Evolutionary conservation across 2,113 vertebrate genomes (phyloP), one percentile per base, ranked within the genome.

Genomic region (Tragelaphus buxtoni): DNA sequence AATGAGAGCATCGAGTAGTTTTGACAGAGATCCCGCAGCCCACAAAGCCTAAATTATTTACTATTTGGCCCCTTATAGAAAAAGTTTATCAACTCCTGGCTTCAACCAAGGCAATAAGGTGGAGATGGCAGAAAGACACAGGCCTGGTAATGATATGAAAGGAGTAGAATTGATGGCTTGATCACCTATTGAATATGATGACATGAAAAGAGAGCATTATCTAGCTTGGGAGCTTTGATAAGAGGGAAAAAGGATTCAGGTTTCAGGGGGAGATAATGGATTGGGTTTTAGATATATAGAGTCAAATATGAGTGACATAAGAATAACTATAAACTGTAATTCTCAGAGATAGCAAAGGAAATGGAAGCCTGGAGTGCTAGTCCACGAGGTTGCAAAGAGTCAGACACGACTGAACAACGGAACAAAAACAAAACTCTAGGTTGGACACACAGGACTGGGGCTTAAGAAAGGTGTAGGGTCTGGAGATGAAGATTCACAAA

Each of bases 331-430:
- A 32, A 56, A 39, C 65, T 72, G 65, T 72, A 72, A 72, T 72
- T 39, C 35, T 2, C 0, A 20, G 35, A 22, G 35, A 72, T 72
- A 72, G 39, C 35, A 72, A 72, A 39, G 20, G 65, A 72, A 22
- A 72, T 11, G 18, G 65, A 39, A 69, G 65, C n/a, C 18, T 69
- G 9, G 65, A 39, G 18, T 22, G 4, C 65, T 69, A 69, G n/a
- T 69, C 65, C n/a, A 39, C 1, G 4, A 69, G 65, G n/a, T 22
- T 20, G 9, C n/a, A 39, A 35, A 69, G 18, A 39, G n/a, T 69
- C n/a, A 69, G n/a, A 69, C 18, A 69, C 2, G 4, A 12, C 9
- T 39, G 65, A 69, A 69, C 0, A 0, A 35, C 0, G 0, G 65
- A 39, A 69, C 65, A 39, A 22, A n/a, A 0, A 69, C 18, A 10